Evolutionary conservation across 2,797 vertebrate genomes (phyloP).

Genomic region (Helostoma temminkii): DNA sequence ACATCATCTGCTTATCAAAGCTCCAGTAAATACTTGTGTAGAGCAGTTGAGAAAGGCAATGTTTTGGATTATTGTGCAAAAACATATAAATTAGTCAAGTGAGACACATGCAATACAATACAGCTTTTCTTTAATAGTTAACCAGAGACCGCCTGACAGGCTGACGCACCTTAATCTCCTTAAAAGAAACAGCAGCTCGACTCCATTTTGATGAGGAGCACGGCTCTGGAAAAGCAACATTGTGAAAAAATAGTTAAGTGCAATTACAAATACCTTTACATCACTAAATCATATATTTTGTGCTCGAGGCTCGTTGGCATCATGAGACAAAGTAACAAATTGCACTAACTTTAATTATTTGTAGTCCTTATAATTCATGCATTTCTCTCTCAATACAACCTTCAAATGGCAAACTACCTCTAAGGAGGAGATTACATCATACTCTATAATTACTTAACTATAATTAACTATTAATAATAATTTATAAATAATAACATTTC

Average conservation of each 20-base stretch:
- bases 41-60: not conserved
- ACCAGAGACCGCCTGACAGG: conserved; percentile 45
- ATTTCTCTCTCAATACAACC: not conserved
- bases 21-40: not conserved
- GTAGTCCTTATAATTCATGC: not conserved
- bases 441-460: too few species aligned
- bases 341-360: not conserved
- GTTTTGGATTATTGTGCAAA: conserved; percentile 4
- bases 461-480: too few species aligned
- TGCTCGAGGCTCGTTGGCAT: not conserved
- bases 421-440: not conserved
- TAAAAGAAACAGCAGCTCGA: conserved; percentile 61
- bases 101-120: not conserved
- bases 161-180: conserved; percentile 73
- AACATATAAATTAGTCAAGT: not conserved
- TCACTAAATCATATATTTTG: not conserved
- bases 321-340: not conserved
- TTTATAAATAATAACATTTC: not conserved
- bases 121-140: conserved; percentile 33
- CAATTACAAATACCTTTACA: not conserved
- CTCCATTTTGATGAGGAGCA: conserved; percentile 43
- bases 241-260: not conserved
- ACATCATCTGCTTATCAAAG: not conserved
- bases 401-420: not conserved
- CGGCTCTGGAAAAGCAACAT: conserved; percentile 39